Base-by-base conservation (phyloP, 2,113 vertebrate genomes). In the Oreochromis tanganicae region DNA sequence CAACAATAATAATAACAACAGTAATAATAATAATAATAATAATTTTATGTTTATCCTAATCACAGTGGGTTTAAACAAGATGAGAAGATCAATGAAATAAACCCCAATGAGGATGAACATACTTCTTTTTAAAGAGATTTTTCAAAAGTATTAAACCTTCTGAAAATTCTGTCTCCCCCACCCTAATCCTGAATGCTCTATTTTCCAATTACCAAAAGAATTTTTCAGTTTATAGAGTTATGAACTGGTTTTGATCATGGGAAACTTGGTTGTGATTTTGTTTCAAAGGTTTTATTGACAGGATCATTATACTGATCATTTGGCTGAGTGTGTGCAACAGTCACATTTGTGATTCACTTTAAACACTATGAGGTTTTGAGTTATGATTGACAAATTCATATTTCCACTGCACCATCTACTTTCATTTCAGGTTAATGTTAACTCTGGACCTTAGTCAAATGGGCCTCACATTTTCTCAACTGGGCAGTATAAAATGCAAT, bases 41-140 rank as follows among this genome's bases (percentile, higher is more conserved):
- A 36, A 36, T 36, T 24, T 13, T 34, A 9, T 24, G 36, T 71
- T 43, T 0, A 43, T 68, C 34, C n/a, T 68, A 13, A 21, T 38
- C 34, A 41, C 11, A 41, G 11, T 68, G 63, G 19, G 36, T 12
- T 14, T 68, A 68, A 68, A 41, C 3, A 71, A 41, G 11, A 71
- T 2, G 1, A 41, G 63, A 68, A 24, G 2, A 43, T 68, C 36
- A 24, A 3, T 71, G n/a, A 71, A 71, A 24, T 14, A 9, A 36
- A 41, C 7, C 1, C 1, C n/a, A 71, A 9, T 0, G 7, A 21
- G 12, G 1, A 24, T 24, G n/a, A 24, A 71, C 21, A 0, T 19
- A 17, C 41, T 68, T 68, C 7, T 41, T 68, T 41, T 71, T 71
- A 24, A 71, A 71, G 4, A 7, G 61, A 66, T 66, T 38, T 36